phyloP scores from a whole-genome alignment of 2,888 invertebrate species.

The Morpho helenor region DNA sequence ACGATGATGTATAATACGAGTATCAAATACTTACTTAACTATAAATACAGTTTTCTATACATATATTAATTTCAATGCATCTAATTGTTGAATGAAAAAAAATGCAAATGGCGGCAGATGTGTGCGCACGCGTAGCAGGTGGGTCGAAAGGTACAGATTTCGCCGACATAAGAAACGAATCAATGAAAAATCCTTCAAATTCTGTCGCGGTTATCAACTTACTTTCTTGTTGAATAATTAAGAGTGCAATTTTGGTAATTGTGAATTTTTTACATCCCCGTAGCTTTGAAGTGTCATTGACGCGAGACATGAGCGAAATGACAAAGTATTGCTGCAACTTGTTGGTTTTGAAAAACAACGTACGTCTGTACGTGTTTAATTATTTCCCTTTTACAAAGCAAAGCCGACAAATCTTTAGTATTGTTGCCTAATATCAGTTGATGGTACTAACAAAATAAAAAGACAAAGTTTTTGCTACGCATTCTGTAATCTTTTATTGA shows the following conservation, averaged over 20 bases:
- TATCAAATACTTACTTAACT: too few species aligned
- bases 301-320: slow-evolving; percentile 20
- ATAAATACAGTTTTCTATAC: too few species aligned
- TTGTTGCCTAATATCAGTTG: too few species aligned
- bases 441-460: too few species aligned
- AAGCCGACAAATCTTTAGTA: slow-evolving; percentile 5
- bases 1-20: too few species aligned
- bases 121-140: slow-evolving; percentile 35
- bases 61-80: too few species aligned
- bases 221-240: slow-evolving; percentile 25
- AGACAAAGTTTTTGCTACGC: too few species aligned
- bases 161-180: slow-evolving; percentile 23
- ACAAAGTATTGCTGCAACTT: slow-evolving; percentile 15
- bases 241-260: slow-evolving; percentile 26
- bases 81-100: slow-evolving; percentile 50
- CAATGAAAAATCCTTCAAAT: slow-evolving; percentile 25
- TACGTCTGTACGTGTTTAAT: slow-evolving; percentile 9
- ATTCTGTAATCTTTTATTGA: too few species aligned
- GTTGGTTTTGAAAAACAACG: slow-evolving; percentile 11
- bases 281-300: slow-evolving; percentile 16
- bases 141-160: slow-evolving; percentile 21
- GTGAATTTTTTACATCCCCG: slow-evolving; percentile 13
- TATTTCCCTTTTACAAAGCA: slow-evolving; percentile 1
- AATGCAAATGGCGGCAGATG: slow-evolving; percentile 31
- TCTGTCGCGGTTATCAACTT: slow-evolving; percentile 25